Percentiles rank a stretch among this genome's conserved stretches.
Conservation (phyloP, 2,113 vertebrate genomes). For the Vidua chalybeata region DNA sequence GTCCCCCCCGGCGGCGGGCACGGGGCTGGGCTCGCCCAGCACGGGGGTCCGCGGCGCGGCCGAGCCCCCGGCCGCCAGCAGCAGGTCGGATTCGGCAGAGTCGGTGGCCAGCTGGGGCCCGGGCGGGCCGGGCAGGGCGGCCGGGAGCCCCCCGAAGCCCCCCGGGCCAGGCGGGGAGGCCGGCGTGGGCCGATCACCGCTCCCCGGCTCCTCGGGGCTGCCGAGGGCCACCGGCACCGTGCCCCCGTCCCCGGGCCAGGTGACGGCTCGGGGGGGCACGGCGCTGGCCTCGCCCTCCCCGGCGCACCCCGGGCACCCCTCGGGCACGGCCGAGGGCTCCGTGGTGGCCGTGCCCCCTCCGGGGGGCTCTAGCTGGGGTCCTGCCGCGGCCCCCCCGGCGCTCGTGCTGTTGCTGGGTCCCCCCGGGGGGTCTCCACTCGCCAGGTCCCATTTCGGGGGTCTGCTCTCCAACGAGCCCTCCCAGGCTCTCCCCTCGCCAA, state of each 20-base stretch:
- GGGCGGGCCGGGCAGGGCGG: neutral
- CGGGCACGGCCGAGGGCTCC: neutral
- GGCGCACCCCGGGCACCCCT: slow-evolving; percentile 45
- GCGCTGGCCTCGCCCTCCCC: slow-evolving; percentile 9
- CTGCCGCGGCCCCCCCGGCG: neutral
- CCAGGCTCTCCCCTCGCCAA: neutral
- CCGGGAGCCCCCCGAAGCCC: neutral
- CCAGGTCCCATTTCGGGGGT: neutral
- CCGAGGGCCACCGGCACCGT: slow-evolving; percentile 6
- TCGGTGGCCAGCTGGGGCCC: neutral
- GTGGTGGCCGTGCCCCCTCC: neutral
- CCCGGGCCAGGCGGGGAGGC: slow-evolving; percentile 31
- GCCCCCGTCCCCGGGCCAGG: neutral
- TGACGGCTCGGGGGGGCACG: neutral
- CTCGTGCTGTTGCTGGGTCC: neutral
- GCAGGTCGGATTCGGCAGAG: too few relatives aligned
- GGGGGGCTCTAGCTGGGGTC: slow-evolving; percentile 10
- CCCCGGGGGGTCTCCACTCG: neutral
- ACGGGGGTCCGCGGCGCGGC: too few relatives aligned
- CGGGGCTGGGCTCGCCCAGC: too few relatives aligned
- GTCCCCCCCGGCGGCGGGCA: too few relatives aligned
- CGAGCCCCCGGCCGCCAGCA: too few relatives aligned
- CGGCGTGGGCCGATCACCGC: slow-evolving; percentile 63
- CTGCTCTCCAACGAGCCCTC: neutral
- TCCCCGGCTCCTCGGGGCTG: slow-evolving; percentile 79